Percentiles rank a stretch among this genome's conserved stretches.
These are phyloP conservation scores for Parascotia fuliginaria DNA, from an alignment of 2,888 invertebrate species.

Conservation along the genomic window DNA sequence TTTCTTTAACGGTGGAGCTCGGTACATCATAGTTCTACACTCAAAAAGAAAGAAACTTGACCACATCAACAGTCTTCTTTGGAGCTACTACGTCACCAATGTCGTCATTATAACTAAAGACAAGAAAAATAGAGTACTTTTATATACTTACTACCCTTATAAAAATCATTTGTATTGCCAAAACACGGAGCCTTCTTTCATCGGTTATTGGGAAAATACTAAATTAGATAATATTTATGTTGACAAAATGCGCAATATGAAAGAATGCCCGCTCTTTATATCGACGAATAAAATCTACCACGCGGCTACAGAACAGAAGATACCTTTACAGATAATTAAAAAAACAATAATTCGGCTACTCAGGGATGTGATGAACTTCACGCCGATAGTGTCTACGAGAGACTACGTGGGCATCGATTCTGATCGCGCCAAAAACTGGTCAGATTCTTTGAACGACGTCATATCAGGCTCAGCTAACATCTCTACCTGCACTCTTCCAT, in stretches of 20 bases:
- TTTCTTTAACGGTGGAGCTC: conserved; percentile 58
- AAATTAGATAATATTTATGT: conserved; percentile 49
- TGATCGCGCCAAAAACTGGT: conserved; percentile 65
- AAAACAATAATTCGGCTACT: conserved; percentile 58
- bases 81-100: conserved; percentile 62
- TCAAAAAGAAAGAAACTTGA: conserved; percentile 52
- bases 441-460: conserved; percentile 67
- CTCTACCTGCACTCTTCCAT: conserved; percentile 65
- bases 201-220: conserved; percentile 49
- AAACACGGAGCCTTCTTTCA: conserved; percentile 55
- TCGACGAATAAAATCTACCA: conserved; percentile 68
- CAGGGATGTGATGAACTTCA: conserved; percentile 66
- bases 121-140: conserved; percentile 42
- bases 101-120: conserved; percentile 53
- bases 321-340: conserved; percentile 64
- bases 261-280: conserved; percentile 67
- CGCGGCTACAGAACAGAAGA: conserved; percentile 58
- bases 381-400: conserved; percentile 58
- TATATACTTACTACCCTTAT: conserved; percentile 67
- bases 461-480: conserved; percentile 64
- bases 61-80: conserved; percentile 57
- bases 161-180: conserved; percentile 61
- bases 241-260: conserved; percentile 69
- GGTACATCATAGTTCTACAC: conserved; percentile 59
- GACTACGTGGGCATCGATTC: conserved; percentile 70